Evolutionary conservation across 2,888 invertebrate genomes (phyloP), one percentile per base, ranked within the genome.

Genomic region (Erannis defoliaria): DNA sequence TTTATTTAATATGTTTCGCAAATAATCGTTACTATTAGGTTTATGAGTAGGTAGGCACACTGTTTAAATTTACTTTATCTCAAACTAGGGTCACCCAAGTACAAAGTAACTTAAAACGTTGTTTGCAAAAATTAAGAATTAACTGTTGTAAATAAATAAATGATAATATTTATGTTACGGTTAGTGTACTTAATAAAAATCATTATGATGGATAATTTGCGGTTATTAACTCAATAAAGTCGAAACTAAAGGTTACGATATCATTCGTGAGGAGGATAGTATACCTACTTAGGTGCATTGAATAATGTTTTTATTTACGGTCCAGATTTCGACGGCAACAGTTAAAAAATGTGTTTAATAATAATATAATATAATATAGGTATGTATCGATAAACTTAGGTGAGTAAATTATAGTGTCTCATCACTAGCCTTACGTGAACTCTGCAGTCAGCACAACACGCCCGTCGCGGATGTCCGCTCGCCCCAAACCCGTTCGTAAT

Each of bases 361-460:
- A n/a, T n/a, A n/a, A n/a, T n/a, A n/a, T n/a, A n/a, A n/a, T n/a
- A n/a, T n/a, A n/a, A n/a, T n/a, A n/a, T n/a, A n/a, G n/a, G 46
- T n/a, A 56, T 50, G 29, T 76, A 81, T 86, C 85, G 86, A 86
- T 72, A 78, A 54, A 14, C n/a, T n/a, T n/a, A n/a, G n/a, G 31
- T 26, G 26, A 19, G 26, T 16, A 18, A 54, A 54, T 33, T 42
- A 49, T 35, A 66, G 55, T 49, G 37, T 5, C 19, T 5, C 89
- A 77, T 77, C 89, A 70, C 87, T 88, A 85, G 56, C 62, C 65
- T 66, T 70, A 69, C 71, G 78, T 76, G 75, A 80, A 76, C 75
- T 78, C 80, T 82, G 76, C 84, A 89, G 88, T 90, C 81, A 77
- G 84, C 81, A 76, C 75, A 84, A 79, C 70, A 80, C 84, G 76